These are phyloP conservation scores for Cyphomyrus plagiostoma DNA, from an alignment of 2,113 vertebrate genomes.

Conservation along the genomic window DNA sequence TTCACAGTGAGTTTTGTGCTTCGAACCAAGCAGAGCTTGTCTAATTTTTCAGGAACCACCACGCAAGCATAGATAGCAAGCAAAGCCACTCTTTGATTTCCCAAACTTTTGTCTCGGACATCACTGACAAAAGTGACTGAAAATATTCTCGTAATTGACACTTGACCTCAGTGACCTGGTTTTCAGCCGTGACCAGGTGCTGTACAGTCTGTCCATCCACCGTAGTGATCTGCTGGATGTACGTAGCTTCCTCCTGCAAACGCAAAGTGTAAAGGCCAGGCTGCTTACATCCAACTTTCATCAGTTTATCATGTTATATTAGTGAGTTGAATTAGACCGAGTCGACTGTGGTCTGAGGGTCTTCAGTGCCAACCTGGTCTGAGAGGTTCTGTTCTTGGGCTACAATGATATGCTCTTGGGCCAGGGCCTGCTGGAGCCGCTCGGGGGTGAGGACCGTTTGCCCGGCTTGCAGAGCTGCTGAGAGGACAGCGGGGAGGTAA, in stretches of 20 bases:
- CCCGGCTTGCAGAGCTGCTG: conserved; percentile 71
- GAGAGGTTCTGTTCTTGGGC: conserved; percentile 77
- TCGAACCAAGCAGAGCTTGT: not conserved
- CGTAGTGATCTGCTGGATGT: conserved; percentile 94
- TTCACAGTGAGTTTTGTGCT: not conserved
- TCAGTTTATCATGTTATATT: not conserved
- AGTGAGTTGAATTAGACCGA: not conserved
- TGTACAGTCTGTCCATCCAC: conserved; percentile 89
- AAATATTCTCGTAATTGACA: not conserved
- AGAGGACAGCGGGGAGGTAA: not conserved
- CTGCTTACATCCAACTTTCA: not conserved
- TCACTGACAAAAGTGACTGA: not conserved
- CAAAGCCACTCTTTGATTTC: not conserved
- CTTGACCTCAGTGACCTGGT: conserved; percentile 69
- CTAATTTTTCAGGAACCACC: not conserved
- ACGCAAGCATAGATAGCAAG: not conserved
- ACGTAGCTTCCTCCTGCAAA: conserved; percentile 81
- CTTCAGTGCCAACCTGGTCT: conserved; percentile 65
- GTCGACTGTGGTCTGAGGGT: not conserved
- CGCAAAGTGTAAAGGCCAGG: not conserved
- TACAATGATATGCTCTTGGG: conserved; percentile 87
- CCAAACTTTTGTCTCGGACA: not conserved
- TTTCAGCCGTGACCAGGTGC: conserved; percentile 87
- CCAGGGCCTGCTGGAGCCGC: conserved; percentile 73
- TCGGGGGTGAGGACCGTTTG: conserved; percentile 74